phyloP scores from a whole-genome alignment of 1,140 invertebrate species.

The Heliconius nattereri region DNA sequence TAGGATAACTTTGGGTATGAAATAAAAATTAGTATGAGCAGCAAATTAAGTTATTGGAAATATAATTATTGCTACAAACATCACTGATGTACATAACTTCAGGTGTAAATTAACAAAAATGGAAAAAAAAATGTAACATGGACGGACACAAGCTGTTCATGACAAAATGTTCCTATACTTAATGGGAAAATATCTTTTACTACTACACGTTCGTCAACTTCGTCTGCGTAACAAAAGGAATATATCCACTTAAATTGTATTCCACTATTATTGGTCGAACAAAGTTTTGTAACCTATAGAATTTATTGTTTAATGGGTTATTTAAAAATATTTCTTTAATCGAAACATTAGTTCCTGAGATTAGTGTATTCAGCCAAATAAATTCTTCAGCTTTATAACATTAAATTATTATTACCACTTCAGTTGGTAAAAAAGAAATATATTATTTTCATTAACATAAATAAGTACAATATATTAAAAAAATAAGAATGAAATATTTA shows the following conservation, averaged over 20 bases:
- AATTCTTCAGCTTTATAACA: no score
- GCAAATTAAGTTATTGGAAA: background rate
- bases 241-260: no score
- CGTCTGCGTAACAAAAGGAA: no score
- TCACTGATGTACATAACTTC: background rate
- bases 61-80: background rate
- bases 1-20: background rate
- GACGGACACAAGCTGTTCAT: conserved; percentile 10
- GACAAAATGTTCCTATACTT: conserved; percentile 13
- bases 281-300: no score
- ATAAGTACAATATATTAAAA: background rate
- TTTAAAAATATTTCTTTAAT: background rate
- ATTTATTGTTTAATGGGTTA: no score
- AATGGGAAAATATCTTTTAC: background rate
- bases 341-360: background rate
- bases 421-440: background rate
- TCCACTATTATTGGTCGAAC: no score
- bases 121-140: conserved; percentile 10
- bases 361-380: background rate
- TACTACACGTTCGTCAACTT: no score
- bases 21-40: background rate
- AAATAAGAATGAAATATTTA: background rate
- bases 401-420: no score
- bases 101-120: background rate
- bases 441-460: background rate